Base-by-base conservation (phyloP, 2,888 invertebrate species). In the Coleophora flavipennella region DNA sequence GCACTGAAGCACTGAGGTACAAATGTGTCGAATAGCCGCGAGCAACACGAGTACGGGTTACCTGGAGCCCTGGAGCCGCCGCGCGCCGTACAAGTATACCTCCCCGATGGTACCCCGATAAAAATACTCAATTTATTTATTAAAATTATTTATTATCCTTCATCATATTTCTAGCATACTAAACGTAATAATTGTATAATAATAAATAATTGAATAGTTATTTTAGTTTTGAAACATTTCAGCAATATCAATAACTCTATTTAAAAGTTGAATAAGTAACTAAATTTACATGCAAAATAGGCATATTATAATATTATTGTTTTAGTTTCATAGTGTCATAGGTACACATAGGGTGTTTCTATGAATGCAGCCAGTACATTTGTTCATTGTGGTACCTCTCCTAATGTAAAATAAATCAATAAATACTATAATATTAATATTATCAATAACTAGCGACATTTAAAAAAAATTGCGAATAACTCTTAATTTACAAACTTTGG, bases 91-190 rank as follows among this genome's bases (percentile, higher is more conserved):
- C n/a, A n/a, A n/a, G n/a, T n/a, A n/a, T n/a, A n/a, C n/a, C n/a
- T n/a, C n/a, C n/a, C n/a, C n/a, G n/a, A n/a, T n/a, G n/a, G n/a
- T n/a, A n/a, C n/a, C n/a, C n/a, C 20, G 6, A 20, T 6, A 81
- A 81, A 81, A 80, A 62, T 72, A 45, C 46, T 59, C 67, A 62
- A 83, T 81, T 81, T 85, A 85, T 4, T 85, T 84, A 84, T 85
- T 85, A 85, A 85, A 85, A 85, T 85, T 85, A 85, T 85, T 85
- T 85, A 85, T 85, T 85, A 85, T 86, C 85, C 71, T 85, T 83
- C 85, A 78, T 86, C 81, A 85, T 85, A 85, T 80, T 77, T 81
- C 85, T 85, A 85, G 85, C 85, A 85, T 85, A 84, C 85, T 86
- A 85, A 85, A 86, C 85, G 77, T 85, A 86, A 86, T 85, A 84